These are phyloP conservation scores for Chrysochloris asiatica DNA, from an alignment of 2,113 vertebrate species.

Conservation along the genomic window DNA sequence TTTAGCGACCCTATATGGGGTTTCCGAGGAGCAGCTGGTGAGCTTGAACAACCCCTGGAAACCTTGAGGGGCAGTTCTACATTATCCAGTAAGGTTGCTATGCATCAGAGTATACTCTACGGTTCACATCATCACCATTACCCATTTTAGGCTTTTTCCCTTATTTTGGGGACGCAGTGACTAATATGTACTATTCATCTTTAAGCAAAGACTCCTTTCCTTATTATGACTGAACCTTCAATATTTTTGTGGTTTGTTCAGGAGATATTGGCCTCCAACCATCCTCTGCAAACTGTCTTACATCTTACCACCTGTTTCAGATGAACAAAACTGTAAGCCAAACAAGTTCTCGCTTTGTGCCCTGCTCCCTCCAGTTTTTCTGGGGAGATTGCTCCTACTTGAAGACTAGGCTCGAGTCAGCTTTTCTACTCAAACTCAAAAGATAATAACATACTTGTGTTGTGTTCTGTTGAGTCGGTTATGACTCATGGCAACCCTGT, in stretches of 20 bases:
- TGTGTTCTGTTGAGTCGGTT: too few species aligned
- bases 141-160: not conserved
- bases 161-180: not conserved
- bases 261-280: not conserved
- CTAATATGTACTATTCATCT: not conserved
- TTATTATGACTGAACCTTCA: not conserved
- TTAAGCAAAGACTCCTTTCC: not conserved
- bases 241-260: not conserved
- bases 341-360: not conserved
- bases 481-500: too few species aligned
- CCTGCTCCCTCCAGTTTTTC: not conserved
- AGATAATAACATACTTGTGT: too few species aligned
- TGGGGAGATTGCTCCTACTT: not conserved
- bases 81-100: not conserved
- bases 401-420: not conserved
- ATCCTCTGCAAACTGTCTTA: not conserved
- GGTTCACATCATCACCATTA: not conserved
- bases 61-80: not conserved
- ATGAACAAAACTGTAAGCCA: not conserved
- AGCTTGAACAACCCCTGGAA: too few species aligned
- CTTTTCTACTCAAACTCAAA: not conserved
- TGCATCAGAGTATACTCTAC: rapidly evolving
- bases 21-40: too few species aligned
- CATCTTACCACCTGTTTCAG: not conserved
- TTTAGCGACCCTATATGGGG: too few species aligned